These are phyloP conservation scores for Xestoiulus laeticollis DNA, from an alignment of 2,888 invertebrate genomes.

Conservation along the genomic window DNA sequence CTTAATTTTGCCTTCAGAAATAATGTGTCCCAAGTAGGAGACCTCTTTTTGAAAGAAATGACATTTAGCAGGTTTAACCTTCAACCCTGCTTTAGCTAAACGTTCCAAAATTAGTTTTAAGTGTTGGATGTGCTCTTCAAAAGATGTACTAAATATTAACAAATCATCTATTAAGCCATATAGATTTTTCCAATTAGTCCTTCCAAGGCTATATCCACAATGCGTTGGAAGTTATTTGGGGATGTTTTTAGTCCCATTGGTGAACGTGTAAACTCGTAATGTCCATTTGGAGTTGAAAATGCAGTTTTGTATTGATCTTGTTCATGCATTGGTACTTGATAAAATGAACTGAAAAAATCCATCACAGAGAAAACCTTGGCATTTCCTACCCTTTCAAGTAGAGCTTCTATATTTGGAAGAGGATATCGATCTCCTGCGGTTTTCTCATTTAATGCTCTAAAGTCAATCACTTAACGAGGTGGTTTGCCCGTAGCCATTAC, in stretches of 20 bases:
- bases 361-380: slow-evolving; percentile 59
- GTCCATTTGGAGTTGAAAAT: slow-evolving; percentile 54
- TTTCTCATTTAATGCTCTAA: background rate
- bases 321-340: slow-evolving; percentile 52
- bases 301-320: slow-evolving; percentile 54
- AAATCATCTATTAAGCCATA: slow-evolving; percentile 43
- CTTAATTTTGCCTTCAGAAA: slow-evolving; percentile 51
- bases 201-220: slow-evolving; percentile 57
- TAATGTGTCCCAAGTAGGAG: slow-evolving; percentile 55
- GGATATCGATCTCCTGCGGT: background rate
- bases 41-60: background rate
- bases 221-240: slow-evolving; percentile 54
- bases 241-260: slow-evolving; percentile 56
- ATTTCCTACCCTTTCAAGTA: slow-evolving; percentile 58
- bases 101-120: background rate
- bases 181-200: slow-evolving; percentile 23
- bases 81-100: slow-evolving; percentile 20
- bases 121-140: background rate
- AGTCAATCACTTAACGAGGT: background rate
- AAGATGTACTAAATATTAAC: background rate
- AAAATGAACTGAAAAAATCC: slow-evolving; percentile 59
- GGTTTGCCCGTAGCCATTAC: background rate
- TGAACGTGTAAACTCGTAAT: slow-evolving; percentile 54
- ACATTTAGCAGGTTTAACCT: slow-evolving; percentile 51
- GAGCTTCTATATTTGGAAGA: slow-evolving; percentile 15